Evolutionary conservation across 1,140 invertebrate species (phyloP).

Genomic region (Hyles vespertilio): DNA sequence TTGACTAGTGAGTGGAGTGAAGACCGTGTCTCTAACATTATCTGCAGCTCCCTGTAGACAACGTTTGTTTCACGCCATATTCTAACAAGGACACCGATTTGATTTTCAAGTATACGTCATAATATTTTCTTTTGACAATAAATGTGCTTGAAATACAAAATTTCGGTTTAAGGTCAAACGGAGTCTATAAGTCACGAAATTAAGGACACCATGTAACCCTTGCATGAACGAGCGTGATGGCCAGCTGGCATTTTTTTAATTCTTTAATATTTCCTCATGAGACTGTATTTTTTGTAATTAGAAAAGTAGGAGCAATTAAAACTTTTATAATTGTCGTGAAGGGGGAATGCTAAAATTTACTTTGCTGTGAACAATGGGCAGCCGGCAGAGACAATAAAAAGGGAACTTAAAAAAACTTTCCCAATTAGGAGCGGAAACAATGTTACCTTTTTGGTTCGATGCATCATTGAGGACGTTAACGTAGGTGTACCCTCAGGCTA

Average conservation of each 20-base stretch:
- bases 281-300: slow-evolving; percentile 68
- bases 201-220: slow-evolving; percentile 9
- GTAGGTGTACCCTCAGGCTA: background rate
- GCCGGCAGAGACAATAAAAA: slow-evolving; percentile 56
- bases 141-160: too few relatives aligned
- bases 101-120: too few relatives aligned
- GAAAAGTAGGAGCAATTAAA: slow-evolving; percentile 71
- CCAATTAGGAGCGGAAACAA: slow-evolving; percentile 55
- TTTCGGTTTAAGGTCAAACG: too few relatives aligned
- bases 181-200: too few relatives aligned
- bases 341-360: slow-evolving; percentile 58
- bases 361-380: slow-evolving; percentile 59
- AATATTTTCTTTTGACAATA: too few relatives aligned
- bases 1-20: too few relatives aligned
- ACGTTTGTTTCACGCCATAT: too few relatives aligned
- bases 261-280: slow-evolving; percentile 57
- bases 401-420: slow-evolving; percentile 62
- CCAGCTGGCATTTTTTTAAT: slow-evolving; percentile 21
- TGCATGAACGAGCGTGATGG: slow-evolving; percentile 24
- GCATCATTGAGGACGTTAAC: slow-evolving; percentile 16
- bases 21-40: too few relatives aligned
- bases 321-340: slow-evolving; percentile 71
- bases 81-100: too few relatives aligned
- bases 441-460: slow-evolving; percentile 40
- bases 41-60: too few relatives aligned